phyloP scores from a whole-genome alignment of 2,888 invertebrate genomes.

The Hartigia nigra region DNA sequence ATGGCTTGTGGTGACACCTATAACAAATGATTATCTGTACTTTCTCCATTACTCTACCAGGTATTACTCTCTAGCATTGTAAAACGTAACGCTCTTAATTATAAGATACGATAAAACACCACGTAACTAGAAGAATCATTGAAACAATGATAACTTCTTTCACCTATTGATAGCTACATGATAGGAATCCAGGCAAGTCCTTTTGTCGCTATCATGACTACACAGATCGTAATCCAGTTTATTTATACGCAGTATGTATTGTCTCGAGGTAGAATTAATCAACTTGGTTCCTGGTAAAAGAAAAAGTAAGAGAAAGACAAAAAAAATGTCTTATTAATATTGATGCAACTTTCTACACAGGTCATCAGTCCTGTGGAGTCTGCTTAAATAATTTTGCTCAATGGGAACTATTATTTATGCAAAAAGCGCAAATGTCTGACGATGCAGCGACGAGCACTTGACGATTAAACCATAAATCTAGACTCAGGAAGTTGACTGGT shows the following conservation, averaged over 20 bases:
- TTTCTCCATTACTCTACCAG: background rate
- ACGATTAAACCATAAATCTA: background rate
- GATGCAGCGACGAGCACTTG: background rate
- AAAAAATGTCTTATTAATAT: background rate
- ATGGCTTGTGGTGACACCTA: background rate
- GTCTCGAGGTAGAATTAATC: background rate
- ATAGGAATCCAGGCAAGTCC: background rate
- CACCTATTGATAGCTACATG: background rate
- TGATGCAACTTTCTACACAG: background rate
- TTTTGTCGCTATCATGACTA: background rate
- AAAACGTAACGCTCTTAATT: background rate
- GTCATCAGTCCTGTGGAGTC: background rate
- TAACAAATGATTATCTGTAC: background rate
- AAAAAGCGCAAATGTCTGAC: background rate
- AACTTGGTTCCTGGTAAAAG: background rate
- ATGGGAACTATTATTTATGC: background rate
- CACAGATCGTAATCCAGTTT: background rate
- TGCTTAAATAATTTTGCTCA: background rate
- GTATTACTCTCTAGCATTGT: background rate
- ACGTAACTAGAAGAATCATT: background rate
- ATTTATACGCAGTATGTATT: background rate
- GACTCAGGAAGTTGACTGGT: background rate
- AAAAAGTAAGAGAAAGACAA: background rate
- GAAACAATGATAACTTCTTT: background rate
- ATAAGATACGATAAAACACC: background rate